Percentiles rank a stretch among this genome's conserved stretches.
Evolutionary conservation across 2,888 invertebrate genomes (phyloP).

Genomic region (Dysmachus trigonus): DNA sequence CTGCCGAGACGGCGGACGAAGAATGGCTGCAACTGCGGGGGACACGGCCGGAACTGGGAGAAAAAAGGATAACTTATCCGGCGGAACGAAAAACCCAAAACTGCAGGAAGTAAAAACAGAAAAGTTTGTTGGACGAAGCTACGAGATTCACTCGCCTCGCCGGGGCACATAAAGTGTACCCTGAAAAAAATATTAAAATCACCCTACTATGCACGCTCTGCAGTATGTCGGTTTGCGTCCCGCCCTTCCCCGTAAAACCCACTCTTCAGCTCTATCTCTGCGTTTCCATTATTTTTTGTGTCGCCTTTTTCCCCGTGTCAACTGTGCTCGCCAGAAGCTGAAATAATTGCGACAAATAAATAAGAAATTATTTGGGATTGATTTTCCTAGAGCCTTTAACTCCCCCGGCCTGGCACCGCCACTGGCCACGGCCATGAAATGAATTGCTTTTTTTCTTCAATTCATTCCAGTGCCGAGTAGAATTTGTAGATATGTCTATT

Average conservation of each 20-base stretch:
- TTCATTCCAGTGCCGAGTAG: not conserved
- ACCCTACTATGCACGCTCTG: not conserved
- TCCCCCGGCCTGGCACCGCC: not conserved
- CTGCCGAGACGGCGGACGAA: not conserved
- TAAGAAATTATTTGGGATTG: not conserved
- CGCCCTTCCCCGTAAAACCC: not conserved
- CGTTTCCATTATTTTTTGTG: not conserved
- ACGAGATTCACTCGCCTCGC: not conserved
- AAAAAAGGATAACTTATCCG: constrained; percentile 29
- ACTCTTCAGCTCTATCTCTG: not conserved
- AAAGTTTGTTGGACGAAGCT: constrained; percentile 26
- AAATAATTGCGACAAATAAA: not conserved
- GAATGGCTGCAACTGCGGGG: constrained; percentile 5
- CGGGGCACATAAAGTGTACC: not conserved
- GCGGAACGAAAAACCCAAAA: constrained; percentile 26
- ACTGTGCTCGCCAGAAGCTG: not conserved
- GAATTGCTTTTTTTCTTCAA: not conserved
- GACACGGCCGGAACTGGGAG: constrained; percentile 16
- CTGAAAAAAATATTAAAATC: constrained; percentile 25
- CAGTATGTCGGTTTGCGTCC: not conserved
- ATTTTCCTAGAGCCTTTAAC: not conserved
- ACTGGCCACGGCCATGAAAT: not conserved
- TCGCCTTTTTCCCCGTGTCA: not conserved
- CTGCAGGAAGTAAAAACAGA: constrained; percentile 29
- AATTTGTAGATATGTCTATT: not conserved